Conservation (phyloP, 2,888 invertebrate genomes). For the Orthonevra nobilis region DNA sequence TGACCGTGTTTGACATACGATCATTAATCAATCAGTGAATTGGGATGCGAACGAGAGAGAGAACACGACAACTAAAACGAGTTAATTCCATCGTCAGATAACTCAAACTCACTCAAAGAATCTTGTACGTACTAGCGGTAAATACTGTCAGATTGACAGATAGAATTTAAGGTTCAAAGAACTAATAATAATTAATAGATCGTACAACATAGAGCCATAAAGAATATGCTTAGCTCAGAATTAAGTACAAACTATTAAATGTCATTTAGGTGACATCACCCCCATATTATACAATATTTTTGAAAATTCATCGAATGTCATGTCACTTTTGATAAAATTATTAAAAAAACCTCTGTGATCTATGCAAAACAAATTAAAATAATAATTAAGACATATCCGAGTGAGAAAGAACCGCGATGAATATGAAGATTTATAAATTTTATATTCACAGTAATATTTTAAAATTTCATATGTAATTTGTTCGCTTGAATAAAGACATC, state of each 20-base stretch:
- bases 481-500: slow-evolving; percentile 53
- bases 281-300: not conserved
- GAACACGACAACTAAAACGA: slow-evolving; percentile 9
- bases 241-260: not conserved
- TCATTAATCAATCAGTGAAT: slow-evolving; percentile 64
- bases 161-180: slow-evolving; percentile 43
- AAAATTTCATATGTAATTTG: slow-evolving; percentile 35
- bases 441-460: slow-evolving; percentile 21
- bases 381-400: not conserved
- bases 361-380: slow-evolving; percentile 50
- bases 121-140: slow-evolving; percentile 46
- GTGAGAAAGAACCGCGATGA: not conserved
- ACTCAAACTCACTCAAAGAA: no score
- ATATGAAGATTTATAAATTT: slow-evolving; percentile 20
- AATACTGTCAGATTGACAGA: slow-evolving; percentile 50
- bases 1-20: slow-evolving; percentile 52
- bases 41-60: slow-evolving; percentile 9
- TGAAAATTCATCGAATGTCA: not conserved
- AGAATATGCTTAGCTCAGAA: no score
- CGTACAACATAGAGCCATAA: slow-evolving; percentile 25
- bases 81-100: slow-evolving; percentile 14
- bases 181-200: slow-evolving; percentile 43
- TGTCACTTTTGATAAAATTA: slow-evolving; percentile 12
- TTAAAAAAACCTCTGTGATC: slow-evolving; percentile 9
- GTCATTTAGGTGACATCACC: slow-evolving; percentile 14